phyloP scores from a whole-genome alignment of 2,797 vertebrate genomes.

The Tachyglossus aculeatus region DNA sequence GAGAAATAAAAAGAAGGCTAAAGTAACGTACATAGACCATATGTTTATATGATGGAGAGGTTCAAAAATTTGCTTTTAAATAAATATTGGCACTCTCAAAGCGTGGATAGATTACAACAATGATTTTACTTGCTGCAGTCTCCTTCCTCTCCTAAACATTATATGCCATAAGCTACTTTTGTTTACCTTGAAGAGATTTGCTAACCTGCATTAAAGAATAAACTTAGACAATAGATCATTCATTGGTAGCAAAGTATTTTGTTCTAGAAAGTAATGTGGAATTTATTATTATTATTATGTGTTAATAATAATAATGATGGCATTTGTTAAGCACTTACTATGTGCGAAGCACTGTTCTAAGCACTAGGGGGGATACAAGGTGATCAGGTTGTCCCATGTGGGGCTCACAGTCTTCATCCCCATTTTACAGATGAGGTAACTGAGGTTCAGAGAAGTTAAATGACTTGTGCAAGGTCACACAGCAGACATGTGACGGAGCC shows the following conservation, averaged over 20 bases:
- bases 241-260: constrained; percentile 1
- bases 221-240: constrained; percentile 39
- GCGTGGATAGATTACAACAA: constrained; percentile 12
- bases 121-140: constrained; percentile 32
- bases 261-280: not conserved
- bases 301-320: too few relatives aligned
- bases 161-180: constrained; percentile 13
- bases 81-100: constrained; percentile 45
- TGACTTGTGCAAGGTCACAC: too few relatives aligned
- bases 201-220: constrained; percentile 52
- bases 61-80: constrained; percentile 19
- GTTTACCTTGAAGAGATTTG: constrained; percentile 45
- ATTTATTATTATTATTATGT: not conserved
- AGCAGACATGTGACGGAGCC: too few relatives aligned
- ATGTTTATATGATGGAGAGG: constrained; percentile 15
- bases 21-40: not conserved
- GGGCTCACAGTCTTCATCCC: too few relatives aligned
- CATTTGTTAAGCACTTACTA: too few relatives aligned
- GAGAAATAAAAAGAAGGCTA: constrained; percentile 35
- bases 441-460: too few relatives aligned
- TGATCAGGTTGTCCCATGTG: too few relatives aligned
- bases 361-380: too few relatives aligned
- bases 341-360: too few relatives aligned
- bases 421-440: too few relatives aligned
- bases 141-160: constrained; percentile 24